Evolutionary conservation across 2,888 invertebrate genomes (phyloP), one percentile per base, ranked within the genome.

Genomic region (Steinernema carpocapsae): DNA sequence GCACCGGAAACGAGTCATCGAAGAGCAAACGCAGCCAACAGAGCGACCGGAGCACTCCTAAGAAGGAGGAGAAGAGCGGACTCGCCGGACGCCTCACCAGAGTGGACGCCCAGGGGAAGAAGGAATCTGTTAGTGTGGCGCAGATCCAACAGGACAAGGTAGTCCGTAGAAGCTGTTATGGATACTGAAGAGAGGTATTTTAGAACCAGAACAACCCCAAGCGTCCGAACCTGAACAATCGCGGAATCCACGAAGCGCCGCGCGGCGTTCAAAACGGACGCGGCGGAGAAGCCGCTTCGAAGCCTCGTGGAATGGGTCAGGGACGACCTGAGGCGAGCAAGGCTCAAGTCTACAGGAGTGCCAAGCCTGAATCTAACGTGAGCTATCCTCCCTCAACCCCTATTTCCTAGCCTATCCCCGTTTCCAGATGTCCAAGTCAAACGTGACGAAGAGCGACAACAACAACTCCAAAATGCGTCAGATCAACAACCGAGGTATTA

Each of bases 111-210:
- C 6, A 6, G 6, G 56, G 56, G 6, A 56, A 56, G 56, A 56
- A 56, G 56, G 56, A 56, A 17, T 3, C 56, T 6, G 26, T 56
- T 6, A 7, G 24, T 22, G 6, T 56, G 56, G 26, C 22, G 14
- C 56, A 56, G 56, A 56, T 56, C 26, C n/a, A n/a, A n/a, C 56
- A 56, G 56, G 56, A 56, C 22, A 56, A 56, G 56, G 56, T 56
- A 26, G 26, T 56, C 22, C 6, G 19, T 51, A 51, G 19, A 10
- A 6, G 12, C 51, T 19, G 19, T 19, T 17, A 19, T 6, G 51
- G 6, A 51, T 51, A 19, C 51, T n/a, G n/a, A 51, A 26, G 2
- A 3, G 24, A 3, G 56, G 4, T 26, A 10, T 56, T 56, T 24
- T 19, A 56, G 56, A 56, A 56, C 56, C 56, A 56, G 10, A 56